These are phyloP conservation scores for Tanypteryx hageni DNA, from an alignment of 2,888 invertebrate genomes.

Conservation along the genomic window DNA sequence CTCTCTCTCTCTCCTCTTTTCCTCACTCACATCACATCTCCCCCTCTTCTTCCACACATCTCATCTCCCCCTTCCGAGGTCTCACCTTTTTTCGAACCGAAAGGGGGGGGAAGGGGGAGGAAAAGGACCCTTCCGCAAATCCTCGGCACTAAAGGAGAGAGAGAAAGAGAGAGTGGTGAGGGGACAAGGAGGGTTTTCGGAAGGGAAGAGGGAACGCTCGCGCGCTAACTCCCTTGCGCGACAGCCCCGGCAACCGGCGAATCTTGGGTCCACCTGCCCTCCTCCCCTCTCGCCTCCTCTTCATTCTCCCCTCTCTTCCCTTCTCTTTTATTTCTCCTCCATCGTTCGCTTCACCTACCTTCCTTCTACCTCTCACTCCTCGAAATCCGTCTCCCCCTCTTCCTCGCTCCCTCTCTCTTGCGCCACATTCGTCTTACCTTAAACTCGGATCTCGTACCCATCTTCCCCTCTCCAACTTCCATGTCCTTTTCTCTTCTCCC, in stretches of 20 bases:
- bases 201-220: background rate
- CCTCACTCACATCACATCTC: background rate
- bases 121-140: slow-evolving; percentile 12
- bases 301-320: background rate
- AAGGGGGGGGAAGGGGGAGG: background rate
- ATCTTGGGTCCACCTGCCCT: background rate
- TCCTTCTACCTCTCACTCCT: background rate
- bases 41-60: too few species aligned
- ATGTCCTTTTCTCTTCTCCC: background rate
- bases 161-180: background rate
- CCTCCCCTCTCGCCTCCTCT: background rate
- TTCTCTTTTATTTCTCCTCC: background rate
- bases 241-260: background rate
- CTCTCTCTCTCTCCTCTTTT: background rate
- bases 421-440: background rate
- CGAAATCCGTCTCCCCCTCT: background rate
- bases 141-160: background rate
- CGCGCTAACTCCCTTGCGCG: background rate
- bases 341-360: background rate
- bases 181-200: background rate
- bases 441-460: background rate
- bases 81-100: background rate
- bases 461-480: background rate
- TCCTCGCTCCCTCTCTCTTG: background rate
- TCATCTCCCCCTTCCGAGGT: background rate